phyloP scores from a whole-genome alignment of 2,888 invertebrate species.

The Lithophane leautieri region DNA sequence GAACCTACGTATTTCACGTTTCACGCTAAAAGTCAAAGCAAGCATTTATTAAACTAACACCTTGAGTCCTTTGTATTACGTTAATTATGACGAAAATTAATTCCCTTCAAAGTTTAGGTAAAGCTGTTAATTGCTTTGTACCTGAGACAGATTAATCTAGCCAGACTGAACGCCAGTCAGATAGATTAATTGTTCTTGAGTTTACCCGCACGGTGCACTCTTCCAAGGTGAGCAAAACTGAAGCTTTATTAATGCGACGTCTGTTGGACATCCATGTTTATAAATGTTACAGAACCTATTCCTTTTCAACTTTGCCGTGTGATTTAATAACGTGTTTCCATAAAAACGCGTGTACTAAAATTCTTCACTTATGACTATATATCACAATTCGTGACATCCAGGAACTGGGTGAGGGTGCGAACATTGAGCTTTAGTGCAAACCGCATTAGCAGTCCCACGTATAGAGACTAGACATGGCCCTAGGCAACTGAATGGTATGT shows the following conservation, averaged over 20 bases:
- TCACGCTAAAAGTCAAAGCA: background rate
- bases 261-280: background rate
- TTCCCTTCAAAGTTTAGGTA: background rate
- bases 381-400: background rate
- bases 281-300: background rate
- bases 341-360: background rate
- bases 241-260: background rate
- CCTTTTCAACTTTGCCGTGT: background rate
- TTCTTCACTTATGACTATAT: background rate
- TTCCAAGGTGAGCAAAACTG: background rate
- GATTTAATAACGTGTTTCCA: background rate
- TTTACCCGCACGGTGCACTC: background rate
- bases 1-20: background rate
- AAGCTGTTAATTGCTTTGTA: constrained; percentile 12
- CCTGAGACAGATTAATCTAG: constrained; percentile 20
- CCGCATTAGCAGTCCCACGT: background rate
- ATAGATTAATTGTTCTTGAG: constrained; percentile 10
- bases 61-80: background rate
- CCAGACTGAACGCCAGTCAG: background rate
- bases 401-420: background rate
- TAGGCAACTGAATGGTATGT: constrained; percentile 11
- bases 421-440: constrained; percentile 1
- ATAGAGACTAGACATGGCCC: background rate
- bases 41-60: constrained; percentile 2
- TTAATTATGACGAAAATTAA: constrained; percentile 10